These are phyloP conservation scores for Carlito syrichta DNA, from an alignment of 2,113 vertebrate genomes.

Conservation along the genomic window DNA sequence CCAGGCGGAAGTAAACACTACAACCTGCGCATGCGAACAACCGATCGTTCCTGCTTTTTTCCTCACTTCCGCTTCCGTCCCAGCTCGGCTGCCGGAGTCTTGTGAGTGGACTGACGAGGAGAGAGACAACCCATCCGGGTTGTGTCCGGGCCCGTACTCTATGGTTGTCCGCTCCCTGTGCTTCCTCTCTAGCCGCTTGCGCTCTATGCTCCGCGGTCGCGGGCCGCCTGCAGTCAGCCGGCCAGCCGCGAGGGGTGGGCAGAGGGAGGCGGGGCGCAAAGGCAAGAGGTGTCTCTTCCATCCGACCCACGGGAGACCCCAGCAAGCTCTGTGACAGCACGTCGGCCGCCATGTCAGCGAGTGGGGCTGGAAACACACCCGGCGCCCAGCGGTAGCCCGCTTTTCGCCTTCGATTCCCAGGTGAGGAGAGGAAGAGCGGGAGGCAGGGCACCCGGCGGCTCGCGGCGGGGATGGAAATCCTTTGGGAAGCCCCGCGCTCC, in stretches of 20 bases:
- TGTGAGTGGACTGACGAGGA: background rate
- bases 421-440: conserved; percentile 50
- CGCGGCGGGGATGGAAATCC: background rate
- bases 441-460: background rate
- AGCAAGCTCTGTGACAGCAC: conserved; percentile 62
- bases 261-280: conserved; percentile 62
- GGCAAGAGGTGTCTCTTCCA: background rate
- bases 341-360: conserved; percentile 71
- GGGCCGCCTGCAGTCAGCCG: background rate
- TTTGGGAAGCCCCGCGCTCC: background rate
- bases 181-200: conserved; percentile 57
- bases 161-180: conserved; percentile 26
- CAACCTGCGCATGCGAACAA: background rate
- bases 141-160: conserved; percentile 56
- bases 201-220: conserved; percentile 71
- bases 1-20: background rate
- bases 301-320: conserved; percentile 51
- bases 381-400: conserved; percentile 39
- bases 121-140: background rate
- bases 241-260: conserved; percentile 1
- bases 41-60: background rate
- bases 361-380: background rate
- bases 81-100: background rate
- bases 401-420: conserved; percentile 22
- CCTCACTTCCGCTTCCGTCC: conserved; percentile 64